Evolutionary conservation across 37 sponge, comb jelly and placozoan genomes (phyloP), one percentile per base, ranked within the genome.

Genomic region (Ianthella basta): DNA sequence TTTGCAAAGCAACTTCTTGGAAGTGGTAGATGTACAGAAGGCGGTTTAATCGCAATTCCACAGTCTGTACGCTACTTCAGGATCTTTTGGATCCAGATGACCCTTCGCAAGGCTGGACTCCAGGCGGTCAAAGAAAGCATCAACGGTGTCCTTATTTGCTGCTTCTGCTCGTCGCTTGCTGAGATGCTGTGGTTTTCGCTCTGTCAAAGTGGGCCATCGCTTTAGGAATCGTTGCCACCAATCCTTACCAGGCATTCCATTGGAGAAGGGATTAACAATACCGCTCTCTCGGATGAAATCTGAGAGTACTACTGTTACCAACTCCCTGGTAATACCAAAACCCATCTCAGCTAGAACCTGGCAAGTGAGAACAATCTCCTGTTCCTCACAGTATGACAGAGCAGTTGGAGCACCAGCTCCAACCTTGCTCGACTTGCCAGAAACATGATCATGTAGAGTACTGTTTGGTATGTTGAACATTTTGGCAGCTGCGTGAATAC

Each of bases 281-380:
- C 19, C 73, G 13, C 13, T 32, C 5, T 15, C 14, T 72, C 19
- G 32, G 14, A 72, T 10, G 39, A 37, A 72, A 32, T 72, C 73
- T 8, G 8, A 34, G 32, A 72, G 40, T 13, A 72, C 73, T 20
- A 4, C 35, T 8, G 40, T 30, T 20, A 72, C 73, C 10, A 32
- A 37, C 13, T 72, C 20, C 39, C 73, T 72, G 12, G 35, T 72
- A 15, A 86, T 32, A 0, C 86, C 86, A 79, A 60, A 88, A 29
- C 88, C 88, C 19, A 82, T 18, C 65, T 88, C 88, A 23, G 72
- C 79, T 34, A 88, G 55, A 21, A 88, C 83, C 66, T 83, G 83
- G 38, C 68, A 80, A n/a, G n/a, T n/a, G n/a, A n/a, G n/a, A n/a
- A n/a, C n/a, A n/a, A n/a, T n/a, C n/a, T n/a, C n/a, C n/a, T n/a